Evolutionary conservation across 2,888 invertebrate species (phyloP).

Genomic region (Fragum whitleyi): DNA sequence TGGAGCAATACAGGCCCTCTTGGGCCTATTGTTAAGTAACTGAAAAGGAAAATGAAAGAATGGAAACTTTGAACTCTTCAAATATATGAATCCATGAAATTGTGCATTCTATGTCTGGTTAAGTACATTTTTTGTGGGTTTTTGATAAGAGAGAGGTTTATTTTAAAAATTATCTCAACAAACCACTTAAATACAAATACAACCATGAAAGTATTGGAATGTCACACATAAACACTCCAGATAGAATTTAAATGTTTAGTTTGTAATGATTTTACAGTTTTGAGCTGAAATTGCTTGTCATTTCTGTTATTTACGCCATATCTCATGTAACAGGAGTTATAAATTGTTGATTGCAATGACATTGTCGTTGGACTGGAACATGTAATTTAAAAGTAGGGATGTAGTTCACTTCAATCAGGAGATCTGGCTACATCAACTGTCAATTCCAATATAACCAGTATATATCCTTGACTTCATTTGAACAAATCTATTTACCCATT

Average conservation of each 20-base stretch:
- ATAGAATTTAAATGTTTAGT: not conserved
- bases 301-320: not conserved
- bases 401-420: not conserved
- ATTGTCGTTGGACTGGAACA: not conserved
- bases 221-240: not conserved
- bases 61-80: too few species aligned
- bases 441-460: not conserved
- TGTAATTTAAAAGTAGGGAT: not conserved
- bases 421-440: not conserved
- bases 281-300: not conserved
- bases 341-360: not conserved
- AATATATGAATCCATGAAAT: too few species aligned
- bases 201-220: not conserved
- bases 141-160: conserved; percentile 5
- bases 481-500: too few species aligned
- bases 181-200: not conserved
- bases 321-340: not conserved
- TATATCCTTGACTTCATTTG: too few species aligned
- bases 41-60: too few species aligned
- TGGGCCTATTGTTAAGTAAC: too few species aligned
- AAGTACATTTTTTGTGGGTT: not conserved
- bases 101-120: too few species aligned
- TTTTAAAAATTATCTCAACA: conserved; percentile 1
- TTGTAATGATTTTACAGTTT: conserved; percentile 1
- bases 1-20: too few species aligned